Percentiles rank a stretch among this genome's conserved stretches.
These are phyloP conservation scores for Argyrosomus regius DNA, from an alignment of 2,797 vertebrate genomes.

Conservation along the genomic window DNA sequence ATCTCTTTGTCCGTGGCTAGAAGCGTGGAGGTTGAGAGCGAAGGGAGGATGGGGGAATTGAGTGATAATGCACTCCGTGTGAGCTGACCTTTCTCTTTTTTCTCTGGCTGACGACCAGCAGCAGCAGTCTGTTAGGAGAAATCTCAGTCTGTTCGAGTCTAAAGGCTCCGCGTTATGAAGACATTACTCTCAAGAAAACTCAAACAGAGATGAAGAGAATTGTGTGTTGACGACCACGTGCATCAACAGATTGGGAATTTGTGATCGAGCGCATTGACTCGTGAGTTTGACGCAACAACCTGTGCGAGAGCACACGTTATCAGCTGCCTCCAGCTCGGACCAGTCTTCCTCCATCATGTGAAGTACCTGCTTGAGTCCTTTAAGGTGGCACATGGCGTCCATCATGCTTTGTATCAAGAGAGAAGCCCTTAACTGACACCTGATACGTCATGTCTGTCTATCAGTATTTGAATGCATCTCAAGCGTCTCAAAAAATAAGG, in stretches of 20 bases:
- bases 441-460: not conserved
- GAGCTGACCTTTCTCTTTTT: slow-evolving; percentile 64
- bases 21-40: not conserved
- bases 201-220: not conserved
- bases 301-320: slow-evolving; percentile 38
- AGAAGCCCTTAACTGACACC: not conserved
- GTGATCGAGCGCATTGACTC: slow-evolving; percentile 32
- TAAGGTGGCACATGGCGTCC: slow-evolving; percentile 39
- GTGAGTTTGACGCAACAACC: slow-evolving; percentile 24
- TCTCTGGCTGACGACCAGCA: slow-evolving; percentile 40
- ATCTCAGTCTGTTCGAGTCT: slow-evolving; percentile 11
- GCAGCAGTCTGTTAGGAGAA: slow-evolving; percentile 50
- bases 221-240: not conserved
- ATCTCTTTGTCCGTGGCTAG: not conserved
- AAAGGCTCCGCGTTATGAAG: slow-evolving; percentile 12
- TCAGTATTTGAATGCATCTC: slow-evolving; percentile 11
- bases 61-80: slow-evolving; percentile 42
- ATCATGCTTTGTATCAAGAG: slow-evolving; percentile 39
- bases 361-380: slow-evolving; percentile 48
- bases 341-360: slow-evolving; percentile 61
- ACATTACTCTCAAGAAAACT: slow-evolving; percentile 30
- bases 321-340: slow-evolving; percentile 48
- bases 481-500: not conserved
- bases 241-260: slow-evolving; percentile 16
- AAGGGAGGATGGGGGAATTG: slow-evolving; percentile 26